A percentile compares a stretch with the other conserved stretches of the same genome.
phyloP scores from a whole-genome alignment of 2,888 invertebrate species.

The Morpho achilles region DNA sequence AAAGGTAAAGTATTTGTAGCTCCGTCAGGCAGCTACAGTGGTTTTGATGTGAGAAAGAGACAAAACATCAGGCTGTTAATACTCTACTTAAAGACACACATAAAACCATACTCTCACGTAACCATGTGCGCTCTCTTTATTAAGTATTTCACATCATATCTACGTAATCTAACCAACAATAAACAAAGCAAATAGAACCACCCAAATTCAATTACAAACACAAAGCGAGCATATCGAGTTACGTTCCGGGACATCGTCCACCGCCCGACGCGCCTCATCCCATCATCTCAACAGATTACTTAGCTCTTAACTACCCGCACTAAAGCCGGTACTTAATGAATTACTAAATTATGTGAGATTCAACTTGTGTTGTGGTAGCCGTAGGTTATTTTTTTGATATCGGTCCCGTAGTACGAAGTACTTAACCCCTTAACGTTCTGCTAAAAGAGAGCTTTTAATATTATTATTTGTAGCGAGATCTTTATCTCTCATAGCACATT shows the following conservation, averaged over 20 bases:
- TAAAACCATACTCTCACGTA: no score
- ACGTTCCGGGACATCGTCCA: background rate
- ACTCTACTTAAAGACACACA: no score
- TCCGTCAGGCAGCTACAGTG: no score
- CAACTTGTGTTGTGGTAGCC: constrained; percentile 1
- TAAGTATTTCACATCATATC: no score
- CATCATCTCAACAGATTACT: constrained; percentile 1
- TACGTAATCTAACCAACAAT: background rate
- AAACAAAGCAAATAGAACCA: background rate
- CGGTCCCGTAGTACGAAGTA: no score
- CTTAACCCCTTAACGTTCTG: background rate
- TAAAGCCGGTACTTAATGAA: background rate
- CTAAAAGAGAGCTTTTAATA: background rate
- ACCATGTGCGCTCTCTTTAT: no score
- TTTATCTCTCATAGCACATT: no score
- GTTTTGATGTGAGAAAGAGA: no score
- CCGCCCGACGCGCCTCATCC: background rate
- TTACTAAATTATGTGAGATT: constrained; percentile 5
- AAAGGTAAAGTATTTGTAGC: no score
- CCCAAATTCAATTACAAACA: background rate
- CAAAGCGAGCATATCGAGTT: background rate
- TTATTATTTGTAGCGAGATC: background rate
- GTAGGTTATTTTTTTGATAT: background rate
- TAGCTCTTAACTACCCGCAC: constrained; percentile 3
- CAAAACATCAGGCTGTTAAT: no score